A percentile compares a stretch with the other conserved stretches of the same genome.
phyloP scores from a whole-genome alignment of 1,140 invertebrate genomes.

The Ectropis grisescens region DNA sequence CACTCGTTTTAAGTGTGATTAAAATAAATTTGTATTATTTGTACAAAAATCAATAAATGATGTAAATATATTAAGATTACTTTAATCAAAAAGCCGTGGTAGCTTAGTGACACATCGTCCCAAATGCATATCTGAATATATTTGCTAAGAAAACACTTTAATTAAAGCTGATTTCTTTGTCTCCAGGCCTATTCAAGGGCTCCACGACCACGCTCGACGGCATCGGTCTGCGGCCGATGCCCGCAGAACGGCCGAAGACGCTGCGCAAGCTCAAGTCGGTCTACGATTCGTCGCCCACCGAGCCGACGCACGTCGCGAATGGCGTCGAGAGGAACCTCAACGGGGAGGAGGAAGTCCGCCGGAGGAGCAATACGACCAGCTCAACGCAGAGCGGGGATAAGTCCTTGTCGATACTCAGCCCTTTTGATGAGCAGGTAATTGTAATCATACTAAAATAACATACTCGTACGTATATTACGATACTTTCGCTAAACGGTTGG shows the following conservation, averaged over 20 bases:
- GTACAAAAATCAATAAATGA: no score
- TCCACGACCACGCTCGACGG: slow-evolving; percentile 76
- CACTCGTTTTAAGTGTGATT: no score
- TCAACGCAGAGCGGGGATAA: slow-evolving; percentile 69
- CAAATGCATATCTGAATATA: no score
- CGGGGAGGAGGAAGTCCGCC: slow-evolving; percentile 49
- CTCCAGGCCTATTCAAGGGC: slow-evolving; percentile 81
- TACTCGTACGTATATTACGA: no score
- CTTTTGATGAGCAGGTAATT: slow-evolving; percentile 87
- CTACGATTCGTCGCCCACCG: slow-evolving; percentile 69
- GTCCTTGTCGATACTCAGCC: slow-evolving; percentile 82
- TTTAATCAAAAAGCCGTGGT: no score
- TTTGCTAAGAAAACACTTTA: no score
- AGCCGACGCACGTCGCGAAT: slow-evolving; percentile 54
- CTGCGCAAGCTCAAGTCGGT: slow-evolving; percentile 77
- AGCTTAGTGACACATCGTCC: no score
- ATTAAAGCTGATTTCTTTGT: no score
- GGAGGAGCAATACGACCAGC: slow-evolving; percentile 50
- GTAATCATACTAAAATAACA: no score
- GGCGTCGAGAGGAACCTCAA: slow-evolving; percentile 34
- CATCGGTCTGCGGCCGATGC: slow-evolving; percentile 69
- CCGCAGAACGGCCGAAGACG: slow-evolving; percentile 81
- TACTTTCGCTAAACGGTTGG: no score
- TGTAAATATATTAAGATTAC: no score
- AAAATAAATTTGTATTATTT: no score